phyloP scores from a whole-genome alignment of 2,797 vertebrate species.

The Centroberyx gerrardi region DNA sequence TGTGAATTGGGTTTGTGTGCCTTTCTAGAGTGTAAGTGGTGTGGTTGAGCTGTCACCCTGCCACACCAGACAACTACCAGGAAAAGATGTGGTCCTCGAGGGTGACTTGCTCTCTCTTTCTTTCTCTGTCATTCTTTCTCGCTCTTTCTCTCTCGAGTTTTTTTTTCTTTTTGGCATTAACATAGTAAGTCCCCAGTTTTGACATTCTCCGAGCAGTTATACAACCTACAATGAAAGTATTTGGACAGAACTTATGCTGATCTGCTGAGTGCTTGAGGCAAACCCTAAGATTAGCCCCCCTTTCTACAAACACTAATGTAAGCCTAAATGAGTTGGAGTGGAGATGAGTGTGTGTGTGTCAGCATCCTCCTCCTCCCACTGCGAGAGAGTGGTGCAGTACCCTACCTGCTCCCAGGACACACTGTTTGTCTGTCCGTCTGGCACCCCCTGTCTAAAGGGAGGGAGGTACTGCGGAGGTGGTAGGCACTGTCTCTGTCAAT shows the following conservation, averaged over 20 bases:
- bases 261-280: slow-evolving; percentile 39
- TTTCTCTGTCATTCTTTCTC: slow-evolving; percentile 35
- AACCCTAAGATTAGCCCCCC: slow-evolving; percentile 16
- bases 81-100: slow-evolving; percentile 69
- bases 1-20: slow-evolving; percentile 57
- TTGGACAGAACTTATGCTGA: slow-evolving; percentile 37
- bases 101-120: slow-evolving; percentile 46
- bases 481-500: not conserved
- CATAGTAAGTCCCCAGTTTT: slow-evolving; percentile 28
- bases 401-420: slow-evolving; percentile 15
- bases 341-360: not conserved
- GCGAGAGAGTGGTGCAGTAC: slow-evolving; percentile 21
- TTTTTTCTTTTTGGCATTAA: slow-evolving; percentile 32
- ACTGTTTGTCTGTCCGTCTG: slow-evolving; percentile 3
- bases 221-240: slow-evolving; percentile 38
- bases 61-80: slow-evolving; percentile 68
- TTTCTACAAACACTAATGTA: slow-evolving; percentile 40
- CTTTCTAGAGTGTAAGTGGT: slow-evolving; percentile 50
- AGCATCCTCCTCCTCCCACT: slow-evolving; percentile 14
- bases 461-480: slow-evolving; percentile 3
- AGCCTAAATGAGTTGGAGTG: slow-evolving; percentile 30
- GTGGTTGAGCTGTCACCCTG: slow-evolving; percentile 68
- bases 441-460: slow-evolving; percentile 1
- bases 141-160: slow-evolving; percentile 23
- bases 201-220: slow-evolving; percentile 17